These are phyloP conservation scores for Stegana nigrithorax DNA, from an alignment of 2,888 invertebrate species.

Conservation along the genomic window DNA sequence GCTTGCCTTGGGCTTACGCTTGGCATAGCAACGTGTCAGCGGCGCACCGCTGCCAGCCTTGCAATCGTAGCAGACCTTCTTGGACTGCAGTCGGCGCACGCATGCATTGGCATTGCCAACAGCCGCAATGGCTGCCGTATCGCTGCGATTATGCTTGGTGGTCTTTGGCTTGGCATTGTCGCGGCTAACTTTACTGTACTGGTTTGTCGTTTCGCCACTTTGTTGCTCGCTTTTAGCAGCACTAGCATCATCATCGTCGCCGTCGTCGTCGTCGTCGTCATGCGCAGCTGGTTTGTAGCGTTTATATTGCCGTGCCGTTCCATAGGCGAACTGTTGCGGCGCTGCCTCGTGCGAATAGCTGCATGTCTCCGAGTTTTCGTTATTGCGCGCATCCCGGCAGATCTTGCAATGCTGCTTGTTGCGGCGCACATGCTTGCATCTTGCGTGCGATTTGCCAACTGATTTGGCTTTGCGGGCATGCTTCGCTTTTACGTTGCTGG, in stretches of 20 bases:
- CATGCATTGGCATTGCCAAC: too few species aligned
- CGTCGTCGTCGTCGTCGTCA: slow-evolving; percentile 33
- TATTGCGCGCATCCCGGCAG: slow-evolving; percentile 80
- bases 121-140: too few species aligned
- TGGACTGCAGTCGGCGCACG: slow-evolving; percentile 37
- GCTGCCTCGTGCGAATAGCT: slow-evolving; percentile 81
- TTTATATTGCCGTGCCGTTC: slow-evolving; percentile 70
- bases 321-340: slow-evolving; percentile 78
- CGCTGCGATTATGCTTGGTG: too few species aligned
- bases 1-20: slow-evolving; percentile 10
- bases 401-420: slow-evolving; percentile 75
- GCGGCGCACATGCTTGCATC: slow-evolving; percentile 75
- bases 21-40: slow-evolving; percentile 50
- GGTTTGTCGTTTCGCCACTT: slow-evolving; percentile 20
- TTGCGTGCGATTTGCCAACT: too few species aligned
- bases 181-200: background rate
- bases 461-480: too few species aligned
- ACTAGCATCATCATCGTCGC: slow-evolving; percentile 27
- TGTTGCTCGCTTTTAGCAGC: background rate
- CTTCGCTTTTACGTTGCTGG: slow-evolving; percentile 35
- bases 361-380: slow-evolving; percentile 83
- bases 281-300: slow-evolving; percentile 64
- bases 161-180: slow-evolving; percentile 18
- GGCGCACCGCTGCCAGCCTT: slow-evolving; percentile 41
- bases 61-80: slow-evolving; percentile 57